Conservation (phyloP, 2,888 invertebrate species). For the Cryptophagus acutangulus region DNA sequence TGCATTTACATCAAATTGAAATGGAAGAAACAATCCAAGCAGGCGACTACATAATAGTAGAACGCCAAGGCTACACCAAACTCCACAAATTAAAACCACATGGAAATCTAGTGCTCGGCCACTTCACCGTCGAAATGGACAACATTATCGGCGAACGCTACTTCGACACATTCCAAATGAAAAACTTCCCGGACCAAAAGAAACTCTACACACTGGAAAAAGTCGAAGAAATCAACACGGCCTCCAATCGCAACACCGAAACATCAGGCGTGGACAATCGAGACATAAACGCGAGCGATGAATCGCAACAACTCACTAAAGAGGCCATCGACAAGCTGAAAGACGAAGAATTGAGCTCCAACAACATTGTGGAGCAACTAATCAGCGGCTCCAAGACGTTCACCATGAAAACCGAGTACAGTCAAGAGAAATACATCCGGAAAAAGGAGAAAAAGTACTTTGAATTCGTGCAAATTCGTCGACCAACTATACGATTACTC, state of each 20-base stretch:
- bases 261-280: constrained; percentile 78
- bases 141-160: constrained; percentile 65
- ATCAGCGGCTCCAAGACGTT: constrained; percentile 91
- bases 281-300: constrained; percentile 71
- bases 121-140: constrained; percentile 63
- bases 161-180: constrained; percentile 72
- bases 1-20: constrained; percentile 14
- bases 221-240: constrained; percentile 54
- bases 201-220: constrained; percentile 53
- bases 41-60: constrained; percentile 71
- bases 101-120: constrained; percentile 61
- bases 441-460: constrained; percentile 95
- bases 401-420: constrained; percentile 82
- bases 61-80: constrained; percentile 73
- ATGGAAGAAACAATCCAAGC: constrained; percentile 50
- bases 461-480: constrained; percentile 72
- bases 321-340: constrained; percentile 78
- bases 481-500: constrained; percentile 76
- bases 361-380: constrained; percentile 78
- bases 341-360: constrained; percentile 70
- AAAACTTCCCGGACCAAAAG: constrained; percentile 54
- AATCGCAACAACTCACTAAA: constrained; percentile 76
- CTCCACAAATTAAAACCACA: constrained; percentile 66
- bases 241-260: constrained; percentile 59
- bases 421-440: constrained; percentile 89